Evolutionary conservation across 2,113 vertebrate species (phyloP).

Genomic region (Ceuthmochares aereus): DNA sequence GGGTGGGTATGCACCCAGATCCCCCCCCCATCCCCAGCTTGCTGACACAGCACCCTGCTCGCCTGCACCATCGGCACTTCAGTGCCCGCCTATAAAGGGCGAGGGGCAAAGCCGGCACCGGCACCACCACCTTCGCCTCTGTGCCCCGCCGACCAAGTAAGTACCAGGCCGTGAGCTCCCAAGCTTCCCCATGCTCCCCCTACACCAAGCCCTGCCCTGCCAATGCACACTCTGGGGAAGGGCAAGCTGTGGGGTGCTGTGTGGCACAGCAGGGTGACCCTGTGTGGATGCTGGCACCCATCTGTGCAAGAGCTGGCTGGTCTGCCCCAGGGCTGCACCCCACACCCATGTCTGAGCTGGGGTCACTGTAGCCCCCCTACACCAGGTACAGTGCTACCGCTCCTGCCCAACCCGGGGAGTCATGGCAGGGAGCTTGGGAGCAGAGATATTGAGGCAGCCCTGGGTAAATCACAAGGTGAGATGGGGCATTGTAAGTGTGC

Average conservation of each 20-base stretch:
- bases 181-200: background rate
- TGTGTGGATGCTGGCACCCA: background rate
- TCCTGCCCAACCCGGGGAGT: background rate
- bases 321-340: background rate
- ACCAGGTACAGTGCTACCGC: background rate
- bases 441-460: background rate
- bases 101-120: background rate
- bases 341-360: accelerated
- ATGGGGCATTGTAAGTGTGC: background rate
- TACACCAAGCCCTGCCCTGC: background rate
- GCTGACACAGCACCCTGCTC: conserved; percentile 66
- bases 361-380: background rate
- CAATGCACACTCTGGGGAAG: background rate
- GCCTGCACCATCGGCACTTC: conserved; percentile 47
- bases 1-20: background rate
- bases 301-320: background rate
- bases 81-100: conserved; percentile 71
- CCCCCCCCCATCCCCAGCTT: background rate
- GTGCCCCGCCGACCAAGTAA: conserved; percentile 63
- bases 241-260: background rate
- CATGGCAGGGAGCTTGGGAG: background rate
- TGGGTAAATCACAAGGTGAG: background rate
- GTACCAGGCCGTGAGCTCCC: conserved; percentile 33
- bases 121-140: conserved; percentile 43
- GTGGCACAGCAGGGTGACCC: background rate